phyloP scores from a whole-genome alignment of 1,140 invertebrate species.

The Harpegnathos saltator region DNA sequence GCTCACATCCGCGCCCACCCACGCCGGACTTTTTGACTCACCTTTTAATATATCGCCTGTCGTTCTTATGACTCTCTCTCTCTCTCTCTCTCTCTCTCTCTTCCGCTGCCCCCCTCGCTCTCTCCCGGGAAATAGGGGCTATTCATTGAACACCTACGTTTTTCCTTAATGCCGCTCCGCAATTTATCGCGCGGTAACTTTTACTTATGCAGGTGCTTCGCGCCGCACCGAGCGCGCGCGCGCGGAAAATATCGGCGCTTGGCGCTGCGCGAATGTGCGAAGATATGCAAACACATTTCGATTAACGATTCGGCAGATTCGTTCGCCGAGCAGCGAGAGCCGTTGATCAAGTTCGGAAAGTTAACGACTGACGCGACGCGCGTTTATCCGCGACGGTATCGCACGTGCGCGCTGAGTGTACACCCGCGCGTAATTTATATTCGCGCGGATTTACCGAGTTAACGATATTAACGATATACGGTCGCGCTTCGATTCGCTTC shows the following conservation, averaged over 20 bases:
- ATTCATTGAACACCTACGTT: constrained; percentile 1
- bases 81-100: no score
- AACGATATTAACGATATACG: neutral
- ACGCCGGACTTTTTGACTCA: neutral
- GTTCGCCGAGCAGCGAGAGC: no score
- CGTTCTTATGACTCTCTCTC: constrained; percentile 11
- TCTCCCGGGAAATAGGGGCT: neutral
- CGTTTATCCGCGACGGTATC: no score
- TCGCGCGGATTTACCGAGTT: neutral
- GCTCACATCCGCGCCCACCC: neutral
- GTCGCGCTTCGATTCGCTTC: neutral
- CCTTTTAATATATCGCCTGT: constrained; percentile 20
- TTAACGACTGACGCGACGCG: no score
- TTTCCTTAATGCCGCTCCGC: neutral
- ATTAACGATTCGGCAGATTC: no score
- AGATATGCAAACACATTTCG: no score
- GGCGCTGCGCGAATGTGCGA: no score
- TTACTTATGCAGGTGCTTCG: neutral
- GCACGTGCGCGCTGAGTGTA: neutral
- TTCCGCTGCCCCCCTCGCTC: neutral
- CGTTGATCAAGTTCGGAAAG: no score
- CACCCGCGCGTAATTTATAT: neutral
- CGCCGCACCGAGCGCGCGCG: no score
- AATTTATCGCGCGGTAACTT: constrained; percentile 9
- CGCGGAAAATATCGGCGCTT: no score